A percentile compares a stretch with the other conserved stretches of the same genome.
Conservation (phyloP, 2,797 vertebrate genomes). For the Eulemur rubriventer region DNA sequence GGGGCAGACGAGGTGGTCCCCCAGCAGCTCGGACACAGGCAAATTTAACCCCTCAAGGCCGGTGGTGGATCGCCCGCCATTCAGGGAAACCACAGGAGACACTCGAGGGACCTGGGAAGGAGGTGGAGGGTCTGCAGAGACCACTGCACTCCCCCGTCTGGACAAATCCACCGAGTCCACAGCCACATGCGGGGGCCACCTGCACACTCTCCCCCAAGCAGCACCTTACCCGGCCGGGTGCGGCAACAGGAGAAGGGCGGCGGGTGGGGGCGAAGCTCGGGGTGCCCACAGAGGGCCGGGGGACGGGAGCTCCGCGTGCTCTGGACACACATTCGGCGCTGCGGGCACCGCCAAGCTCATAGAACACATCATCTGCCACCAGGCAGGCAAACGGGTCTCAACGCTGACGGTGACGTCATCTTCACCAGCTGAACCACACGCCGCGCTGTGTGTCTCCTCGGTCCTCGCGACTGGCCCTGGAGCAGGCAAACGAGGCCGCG, state of each 20-base stretch:
- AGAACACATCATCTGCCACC: rapidly evolving
- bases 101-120: no score
- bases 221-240: background rate
- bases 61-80: rapidly evolving
- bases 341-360: rapidly evolving
- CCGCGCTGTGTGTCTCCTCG: background rate
- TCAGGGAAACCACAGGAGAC: background rate
- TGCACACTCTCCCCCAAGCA: rapidly evolving
- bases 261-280: background rate
- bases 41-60: background rate
- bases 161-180: background rate
- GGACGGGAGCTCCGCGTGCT: background rate
- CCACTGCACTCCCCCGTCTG: background rate
- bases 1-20: no score
- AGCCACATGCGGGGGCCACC: background rate
- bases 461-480: background rate
- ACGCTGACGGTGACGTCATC: background rate
- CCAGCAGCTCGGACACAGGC: background rate
- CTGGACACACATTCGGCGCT: rapidly evolving
- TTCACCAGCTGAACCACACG: background rate
- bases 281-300: background rate
- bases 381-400: background rate
- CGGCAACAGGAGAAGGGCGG: background rate
- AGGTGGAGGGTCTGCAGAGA: background rate
- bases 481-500: background rate